These are phyloP conservation scores for Epizoanthus scotinus DNA, from an alignment of 92 coral and sea anemone species.

Conservation along the genomic window DNA sequence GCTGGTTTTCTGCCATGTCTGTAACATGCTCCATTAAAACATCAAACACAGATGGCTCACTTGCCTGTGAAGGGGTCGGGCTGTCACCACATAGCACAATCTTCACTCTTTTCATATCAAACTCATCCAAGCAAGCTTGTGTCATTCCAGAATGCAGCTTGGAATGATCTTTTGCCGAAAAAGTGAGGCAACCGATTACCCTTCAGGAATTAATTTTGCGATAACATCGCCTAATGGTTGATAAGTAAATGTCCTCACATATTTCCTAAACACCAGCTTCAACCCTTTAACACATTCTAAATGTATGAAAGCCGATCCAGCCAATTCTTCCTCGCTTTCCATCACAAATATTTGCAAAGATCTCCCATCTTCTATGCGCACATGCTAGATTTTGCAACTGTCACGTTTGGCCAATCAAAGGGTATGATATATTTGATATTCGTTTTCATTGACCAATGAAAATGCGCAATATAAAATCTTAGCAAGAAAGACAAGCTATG, in stretches of 20 bases:
- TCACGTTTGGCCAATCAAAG: constrained; percentile 9
- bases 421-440: background rate
- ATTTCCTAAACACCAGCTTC: constrained; percentile 16
- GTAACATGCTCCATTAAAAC: background rate
- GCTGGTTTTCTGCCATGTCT: constrained; percentile 5
- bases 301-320: constrained; percentile 18
- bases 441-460: constrained; percentile 12
- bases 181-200: constrained; percentile 12
- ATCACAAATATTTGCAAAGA: constrained; percentile 15
- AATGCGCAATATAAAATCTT: background rate
- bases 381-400: constrained; percentile 10
- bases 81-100: too few species aligned
- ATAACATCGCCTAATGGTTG: constrained; percentile 13
- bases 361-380: background rate
- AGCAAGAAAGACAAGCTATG: too few species aligned
- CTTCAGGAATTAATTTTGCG: constrained; percentile 16
- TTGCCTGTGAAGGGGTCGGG: too few species aligned
- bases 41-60: too few species aligned
- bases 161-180: background rate
- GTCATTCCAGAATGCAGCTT: constrained; percentile 8
- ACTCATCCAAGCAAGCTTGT: background rate
- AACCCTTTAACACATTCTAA: constrained; percentile 12
- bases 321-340: background rate
- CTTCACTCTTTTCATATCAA: too few species aligned
- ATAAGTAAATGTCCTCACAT: constrained; percentile 23